Evolutionary conservation across 2,113 vertebrate genomes (phyloP), one percentile per base, ranked within the genome.

Genomic region (Ancistrus triradiatus): DNA sequence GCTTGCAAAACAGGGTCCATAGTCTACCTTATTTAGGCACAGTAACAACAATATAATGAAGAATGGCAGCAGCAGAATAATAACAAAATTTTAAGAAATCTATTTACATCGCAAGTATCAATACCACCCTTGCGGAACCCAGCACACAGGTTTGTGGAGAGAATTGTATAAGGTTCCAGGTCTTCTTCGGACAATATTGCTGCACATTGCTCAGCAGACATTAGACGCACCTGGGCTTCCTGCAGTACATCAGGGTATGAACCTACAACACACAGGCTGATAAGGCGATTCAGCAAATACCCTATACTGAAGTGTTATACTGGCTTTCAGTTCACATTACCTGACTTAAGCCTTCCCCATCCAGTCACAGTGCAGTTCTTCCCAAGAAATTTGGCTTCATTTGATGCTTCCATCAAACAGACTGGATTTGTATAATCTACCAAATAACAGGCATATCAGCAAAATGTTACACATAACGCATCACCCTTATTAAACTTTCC

Each of bases 121-220:
- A 40, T 25, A 1, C 15, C 42, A 1, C 66, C 66, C 46, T 33
- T 27, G 2, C 9, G 18, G 25, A 33, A 31, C 8, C 58, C 58
- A 14, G 58, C 66, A 69, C 66, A 69, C 48, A 69, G 5, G 27
- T 46, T 55, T 25, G 28, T 53, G 40, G 24, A 17, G 40, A 44
- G n/a, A 22, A 55, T 15, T 18, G n/a, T 9, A n/a, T 14, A 22
- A 21, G 18, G 1, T 8, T 11, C 9, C 44, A 19, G 0, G 5
- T 21, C 44, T 19, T 47, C 19, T 22, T 11, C 9, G 3, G 27
- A 17, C 25, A 48, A 24, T 22, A 63, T 14, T 27, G 28, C 9
- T 4, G 19, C 14, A 14, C 59, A 63, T 17, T 10, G 19, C 31
- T 70, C 59, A 2, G 15, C 5, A 21, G 7, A 57, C 11, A 63